Evolutionary conservation across 92 coral and sea anemone genomes (phyloP), one percentile per base, ranked within the genome.

Genomic region (Paragorgia papillata): DNA sequence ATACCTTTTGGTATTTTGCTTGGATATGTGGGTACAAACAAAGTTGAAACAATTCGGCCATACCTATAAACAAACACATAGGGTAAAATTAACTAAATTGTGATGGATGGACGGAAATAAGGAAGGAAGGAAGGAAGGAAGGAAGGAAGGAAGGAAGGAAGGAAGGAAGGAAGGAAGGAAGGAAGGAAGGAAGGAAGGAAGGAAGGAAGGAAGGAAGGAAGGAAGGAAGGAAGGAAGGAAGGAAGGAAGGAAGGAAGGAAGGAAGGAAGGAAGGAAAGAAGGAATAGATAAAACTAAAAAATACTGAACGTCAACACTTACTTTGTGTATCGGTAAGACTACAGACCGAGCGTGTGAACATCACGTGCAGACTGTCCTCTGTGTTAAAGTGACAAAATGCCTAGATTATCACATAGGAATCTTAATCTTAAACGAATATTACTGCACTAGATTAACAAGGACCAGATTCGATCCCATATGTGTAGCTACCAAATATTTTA

Each of bases 1-100:
- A 10, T 28, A 71, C 78, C 78, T 71, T 71, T 54, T 54, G 50
- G 51, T 71, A 71, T 37, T 71, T 71, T 1, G 14, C 64, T 51
- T 25, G 78, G 13, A 71, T 71, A 26, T 71, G 78, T 17, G 78
- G 78, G 43, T 51, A 71, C 1, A 71, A 55, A 53, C 78, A 71
- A 53, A 53, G 31, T 12, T 13, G 48, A 31, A 71, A 71, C 0
- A 71, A 39, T 8, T 71, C 78, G 17, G 78, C 78, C 63, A 71
- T 32, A 55, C 54, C 78, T 71, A 25, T 0, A 48, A 46, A n/a
- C 53, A 2, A 46, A 15, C 17, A 46, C 53, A 82, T 64, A 51
- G 62, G 83, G 76, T 53, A 19, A 69, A 41, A 32, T 56, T 9
- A 50, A 10, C n/a, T n/a, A n/a, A n/a, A n/a, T n/a, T n/a, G n/a